Conservation (phyloP, 2,113 vertebrate species). For the Cheirogaleus medius region DNA sequence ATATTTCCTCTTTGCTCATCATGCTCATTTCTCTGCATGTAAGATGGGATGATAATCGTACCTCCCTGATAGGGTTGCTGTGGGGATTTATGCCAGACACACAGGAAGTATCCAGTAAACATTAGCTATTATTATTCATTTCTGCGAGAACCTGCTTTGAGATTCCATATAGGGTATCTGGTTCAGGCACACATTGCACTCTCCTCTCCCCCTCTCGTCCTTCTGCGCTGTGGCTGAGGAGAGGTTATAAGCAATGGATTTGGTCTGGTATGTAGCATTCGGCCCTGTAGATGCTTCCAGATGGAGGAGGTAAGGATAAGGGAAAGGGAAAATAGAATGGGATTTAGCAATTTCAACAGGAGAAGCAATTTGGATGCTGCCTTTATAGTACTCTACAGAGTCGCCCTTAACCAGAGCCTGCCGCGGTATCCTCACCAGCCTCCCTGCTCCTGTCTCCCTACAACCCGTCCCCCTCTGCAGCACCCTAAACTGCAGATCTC, state of each 20-base stretch:
- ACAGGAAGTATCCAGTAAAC: background rate
- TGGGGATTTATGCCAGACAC: background rate
- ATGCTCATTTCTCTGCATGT: background rate
- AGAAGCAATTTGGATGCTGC: background rate
- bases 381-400: background rate
- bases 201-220: background rate
- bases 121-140: background rate
- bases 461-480: background rate
- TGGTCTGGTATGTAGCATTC: background rate
- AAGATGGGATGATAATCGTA: background rate
- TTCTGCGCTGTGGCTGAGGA: background rate
- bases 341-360: background rate
- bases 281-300: background rate
- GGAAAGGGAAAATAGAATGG: background rate
- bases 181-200: too few relatives aligned
- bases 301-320: background rate
- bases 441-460: too few relatives aligned
- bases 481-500: background rate
- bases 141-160: background rate
- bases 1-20: background rate
- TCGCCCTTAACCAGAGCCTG: background rate
- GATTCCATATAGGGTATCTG: background rate
- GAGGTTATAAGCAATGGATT: background rate
- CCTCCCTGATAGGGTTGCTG: background rate
- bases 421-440: fast-evolving